These are phyloP conservation scores for Notamacropus eugenii DNA, from an alignment of 2,797 vertebrate genomes.

Conservation along the genomic window DNA sequence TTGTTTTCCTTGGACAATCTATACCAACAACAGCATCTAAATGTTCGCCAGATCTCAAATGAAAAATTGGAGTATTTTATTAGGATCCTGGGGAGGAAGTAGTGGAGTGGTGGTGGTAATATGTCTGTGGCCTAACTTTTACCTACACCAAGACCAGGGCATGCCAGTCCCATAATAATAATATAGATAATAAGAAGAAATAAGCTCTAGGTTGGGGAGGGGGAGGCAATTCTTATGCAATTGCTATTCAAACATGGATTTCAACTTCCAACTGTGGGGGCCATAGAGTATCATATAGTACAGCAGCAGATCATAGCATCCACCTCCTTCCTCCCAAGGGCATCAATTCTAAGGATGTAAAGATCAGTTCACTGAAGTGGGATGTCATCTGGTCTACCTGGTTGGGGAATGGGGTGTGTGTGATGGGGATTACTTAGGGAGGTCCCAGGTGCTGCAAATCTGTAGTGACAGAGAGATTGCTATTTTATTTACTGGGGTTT, in stretches of 20 bases:
- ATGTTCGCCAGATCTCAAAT: background rate
- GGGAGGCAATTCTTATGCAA: background rate
- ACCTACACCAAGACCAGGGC: background rate
- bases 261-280: background rate
- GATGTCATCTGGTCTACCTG: slow-evolving; percentile 35
- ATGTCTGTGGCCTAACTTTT: background rate
- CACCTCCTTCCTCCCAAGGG: slow-evolving; percentile 38
- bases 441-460: slow-evolving; percentile 56
- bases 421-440: slow-evolving; percentile 27
- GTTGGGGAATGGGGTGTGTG: background rate
- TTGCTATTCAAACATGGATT: background rate
- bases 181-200: background rate
- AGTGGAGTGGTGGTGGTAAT: background rate
- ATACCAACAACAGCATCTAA: background rate
- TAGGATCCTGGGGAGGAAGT: background rate
- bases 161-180: background rate
- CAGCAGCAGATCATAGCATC: background rate
- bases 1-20: background rate
- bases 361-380: slow-evolving; percentile 71
- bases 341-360: slow-evolving; percentile 44
- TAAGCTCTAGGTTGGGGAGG: background rate
- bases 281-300: background rate
- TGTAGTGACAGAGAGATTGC: slow-evolving; percentile 64
- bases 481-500: background rate
- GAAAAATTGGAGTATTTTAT: background rate